Conservation (phyloP, 1,140 invertebrate genomes). For the Neuroterus valhalla region DNA sequence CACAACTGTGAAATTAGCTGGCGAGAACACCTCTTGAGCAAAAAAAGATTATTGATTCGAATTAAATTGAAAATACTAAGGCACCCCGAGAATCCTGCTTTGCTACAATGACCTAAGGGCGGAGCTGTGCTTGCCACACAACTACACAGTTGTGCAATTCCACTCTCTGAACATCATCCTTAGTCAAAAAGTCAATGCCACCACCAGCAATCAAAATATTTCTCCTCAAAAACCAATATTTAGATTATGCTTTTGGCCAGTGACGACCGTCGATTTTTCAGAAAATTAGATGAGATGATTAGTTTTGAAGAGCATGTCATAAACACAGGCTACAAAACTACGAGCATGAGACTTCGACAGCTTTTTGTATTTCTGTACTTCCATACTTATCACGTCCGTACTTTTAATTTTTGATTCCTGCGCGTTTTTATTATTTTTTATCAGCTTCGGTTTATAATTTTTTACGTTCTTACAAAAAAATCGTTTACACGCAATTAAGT, state of each 20-base stretch:
- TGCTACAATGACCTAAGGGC: too few species aligned
- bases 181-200: not conserved
- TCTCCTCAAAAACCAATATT: not conserved
- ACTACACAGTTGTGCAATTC: too few species aligned
- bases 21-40: too few species aligned
- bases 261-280: not conserved
- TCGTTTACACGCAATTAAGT: not conserved
- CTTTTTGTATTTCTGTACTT: constrained; percentile 3
- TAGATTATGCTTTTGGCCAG: not conserved
- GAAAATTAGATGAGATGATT: too few species aligned
- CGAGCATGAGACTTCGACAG: not conserved
- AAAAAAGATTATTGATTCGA: too few species aligned
- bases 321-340: not conserved
- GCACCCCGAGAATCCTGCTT: too few species aligned
- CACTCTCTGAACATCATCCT: too few species aligned
- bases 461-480: too few species aligned
- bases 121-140: too few species aligned
- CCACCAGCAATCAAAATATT: not conserved
- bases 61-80: too few species aligned
- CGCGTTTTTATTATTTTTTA: not conserved
- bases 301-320: not conserved
- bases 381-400: not conserved
- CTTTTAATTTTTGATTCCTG: not conserved
- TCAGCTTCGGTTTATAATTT: not conserved
- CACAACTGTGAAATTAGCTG: too few species aligned